A percentile compares a stretch with the other conserved stretches of the same genome.
phyloP scores from a whole-genome alignment of 2,797 vertebrate species.

The Psittacula echo region DNA sequence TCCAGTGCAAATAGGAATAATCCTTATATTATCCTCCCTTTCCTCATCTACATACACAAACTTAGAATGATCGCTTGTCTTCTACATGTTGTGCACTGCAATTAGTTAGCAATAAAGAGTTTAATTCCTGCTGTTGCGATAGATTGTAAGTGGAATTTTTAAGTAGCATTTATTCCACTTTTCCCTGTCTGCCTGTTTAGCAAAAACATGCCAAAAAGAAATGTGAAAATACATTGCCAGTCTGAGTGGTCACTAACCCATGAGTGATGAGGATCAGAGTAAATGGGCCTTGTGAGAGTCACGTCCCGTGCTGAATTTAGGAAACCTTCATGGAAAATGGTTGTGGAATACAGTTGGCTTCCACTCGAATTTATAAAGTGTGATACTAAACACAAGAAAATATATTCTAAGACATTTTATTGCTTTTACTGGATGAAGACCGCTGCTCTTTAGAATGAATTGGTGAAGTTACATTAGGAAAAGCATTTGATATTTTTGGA shows the following conservation, averaged over 20 bases:
- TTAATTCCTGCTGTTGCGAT: background rate
- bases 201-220: background rate
- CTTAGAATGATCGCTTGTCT: background rate
- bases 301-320: background rate
- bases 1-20: background rate
- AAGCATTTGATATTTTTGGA: background rate
- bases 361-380: background rate
- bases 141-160: background rate
- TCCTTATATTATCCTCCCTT: background rate
- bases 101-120: background rate
- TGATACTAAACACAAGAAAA: background rate
- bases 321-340: background rate
- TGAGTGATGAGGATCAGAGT: background rate
- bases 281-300: background rate
- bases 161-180: background rate
- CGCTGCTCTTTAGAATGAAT: background rate
- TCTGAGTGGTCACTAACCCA: background rate
- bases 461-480: background rate
- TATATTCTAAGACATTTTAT: background rate
- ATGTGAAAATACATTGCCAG: background rate
- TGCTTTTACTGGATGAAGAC: background rate
- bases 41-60: fast-evolving
- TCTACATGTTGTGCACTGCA: fast-evolving
- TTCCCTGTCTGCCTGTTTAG: background rate
- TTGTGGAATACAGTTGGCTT: background rate